Evolutionary conservation across 2,113 vertebrate species (phyloP).

Genomic region (Odontophorus gujanensis): DNA sequence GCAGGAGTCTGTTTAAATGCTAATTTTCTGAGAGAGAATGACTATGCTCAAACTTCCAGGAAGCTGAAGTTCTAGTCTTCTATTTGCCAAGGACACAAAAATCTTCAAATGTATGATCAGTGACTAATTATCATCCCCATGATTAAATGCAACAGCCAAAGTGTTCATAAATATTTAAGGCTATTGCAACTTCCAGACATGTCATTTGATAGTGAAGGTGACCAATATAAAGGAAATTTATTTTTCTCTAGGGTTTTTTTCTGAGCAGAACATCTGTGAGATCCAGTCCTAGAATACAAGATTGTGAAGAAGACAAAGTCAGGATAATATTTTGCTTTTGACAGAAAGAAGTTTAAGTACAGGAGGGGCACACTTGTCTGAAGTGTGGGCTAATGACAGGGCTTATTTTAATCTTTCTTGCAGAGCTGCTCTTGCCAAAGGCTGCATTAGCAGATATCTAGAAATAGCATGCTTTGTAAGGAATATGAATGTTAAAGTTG

Average conservation of each 20-base stretch:
- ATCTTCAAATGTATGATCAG: not conserved
- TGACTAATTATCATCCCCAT: rapidly evolving
- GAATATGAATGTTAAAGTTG: not conserved
- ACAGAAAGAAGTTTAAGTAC: not conserved
- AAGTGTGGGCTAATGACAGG: not conserved
- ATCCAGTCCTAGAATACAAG: not conserved
- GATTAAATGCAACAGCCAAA: not conserved
- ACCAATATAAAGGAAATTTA: not conserved
- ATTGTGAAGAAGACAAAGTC: not conserved
- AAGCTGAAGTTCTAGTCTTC: not conserved
- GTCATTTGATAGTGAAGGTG: not conserved
- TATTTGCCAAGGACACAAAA: not conserved
- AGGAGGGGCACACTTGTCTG: not conserved
- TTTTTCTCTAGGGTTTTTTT: not conserved
- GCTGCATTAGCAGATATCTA: conserved; percentile 28
- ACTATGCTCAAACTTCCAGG: not conserved
- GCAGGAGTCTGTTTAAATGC: not conserved
- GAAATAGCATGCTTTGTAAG: conserved; percentile 19
- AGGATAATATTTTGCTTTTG: not conserved
- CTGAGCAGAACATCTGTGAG: not conserved
- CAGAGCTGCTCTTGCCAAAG: conserved; percentile 16
- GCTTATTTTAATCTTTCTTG: conserved; percentile 26
- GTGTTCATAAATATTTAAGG: not conserved
- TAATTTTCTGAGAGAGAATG: not conserved
- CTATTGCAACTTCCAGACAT: not conserved